Percentiles rank a stretch among this genome's conserved stretches.
These are phyloP conservation scores for Anoplopoma fimbria DNA, from an alignment of 2,113 vertebrate genomes.

Conservation along the genomic window DNA sequence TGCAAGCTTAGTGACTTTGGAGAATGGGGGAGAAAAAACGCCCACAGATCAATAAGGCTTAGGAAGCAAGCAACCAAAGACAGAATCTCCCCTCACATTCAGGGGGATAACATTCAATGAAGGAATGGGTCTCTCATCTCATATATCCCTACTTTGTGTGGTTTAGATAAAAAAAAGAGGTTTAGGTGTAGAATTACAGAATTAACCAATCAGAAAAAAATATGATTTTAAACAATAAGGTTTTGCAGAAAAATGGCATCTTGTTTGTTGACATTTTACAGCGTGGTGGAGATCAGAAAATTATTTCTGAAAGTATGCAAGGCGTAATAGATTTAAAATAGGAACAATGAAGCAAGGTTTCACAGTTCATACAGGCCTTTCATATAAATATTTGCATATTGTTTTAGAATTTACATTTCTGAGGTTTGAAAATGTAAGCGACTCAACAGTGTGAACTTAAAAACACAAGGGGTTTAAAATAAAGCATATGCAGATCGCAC, in stretches of 20 bases:
- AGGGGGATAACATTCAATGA: slow-evolving; percentile 73
- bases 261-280: slow-evolving; percentile 2
- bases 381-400: slow-evolving; percentile 35
- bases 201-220: slow-evolving; percentile 36
- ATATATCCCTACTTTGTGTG: slow-evolving; percentile 69
- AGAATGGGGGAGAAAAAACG: slow-evolving; percentile 78
- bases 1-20: slow-evolving; percentile 85
- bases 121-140: slow-evolving; percentile 71
- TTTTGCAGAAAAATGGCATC: slow-evolving; percentile 13
- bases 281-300: slow-evolving; percentile 2
- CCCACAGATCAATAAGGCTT: slow-evolving; percentile 85
- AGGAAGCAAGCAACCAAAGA: slow-evolving; percentile 79
- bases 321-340: slow-evolving; percentile 1
- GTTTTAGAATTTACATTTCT: slow-evolving; percentile 38
- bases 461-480: slow-evolving; percentile 65
- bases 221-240: slow-evolving; percentile 31
- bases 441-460: slow-evolving; percentile 50
- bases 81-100: slow-evolving; percentile 75
- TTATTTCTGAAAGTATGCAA: background rate
- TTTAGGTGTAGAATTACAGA: slow-evolving; percentile 61
- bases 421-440: slow-evolving; percentile 43
- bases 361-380: slow-evolving; percentile 29
- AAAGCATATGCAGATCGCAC: slow-evolving; percentile 72
- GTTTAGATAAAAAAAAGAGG: slow-evolving; percentile 53
- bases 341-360: slow-evolving; percentile 15